A percentile compares a stretch with the other conserved stretches of the same genome.
phyloP scores from a whole-genome alignment of 35 echinoderm and acorn worm species.

The Ophiothrix spiculata region DNA sequence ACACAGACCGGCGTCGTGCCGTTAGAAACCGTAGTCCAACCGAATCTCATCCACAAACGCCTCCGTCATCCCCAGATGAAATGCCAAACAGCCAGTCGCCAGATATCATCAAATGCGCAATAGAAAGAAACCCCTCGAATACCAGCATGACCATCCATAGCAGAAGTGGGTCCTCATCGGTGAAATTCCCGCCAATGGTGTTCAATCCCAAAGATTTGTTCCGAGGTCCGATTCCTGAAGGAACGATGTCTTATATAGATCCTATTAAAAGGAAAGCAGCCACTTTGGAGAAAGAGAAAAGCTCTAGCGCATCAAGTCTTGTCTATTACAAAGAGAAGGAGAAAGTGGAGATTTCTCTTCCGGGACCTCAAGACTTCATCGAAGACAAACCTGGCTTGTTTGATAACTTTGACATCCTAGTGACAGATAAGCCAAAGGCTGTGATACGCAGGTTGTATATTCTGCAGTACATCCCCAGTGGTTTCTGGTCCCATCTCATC shows the following conservation, averaged over 20 bases:
- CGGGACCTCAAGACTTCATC: conserved; percentile 4
- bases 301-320: conserved; percentile 3
- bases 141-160: background rate
- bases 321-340: conserved; percentile 29
- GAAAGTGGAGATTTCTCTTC: conserved; percentile 46
- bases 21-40: background rate
- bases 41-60: background rate
- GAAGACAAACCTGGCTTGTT: conserved; percentile 5
- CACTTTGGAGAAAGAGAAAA: conserved; percentile 17
- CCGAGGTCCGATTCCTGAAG: background rate
- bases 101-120: background rate
- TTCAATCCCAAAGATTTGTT: background rate
- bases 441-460: conserved; percentile 84
- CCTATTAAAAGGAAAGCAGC: background rate
- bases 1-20: background rate
- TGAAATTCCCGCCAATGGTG: background rate
- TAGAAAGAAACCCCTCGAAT: background rate
- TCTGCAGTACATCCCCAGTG: conserved; percentile 97
- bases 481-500: conserved; percentile 94
- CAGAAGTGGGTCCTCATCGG: background rate
- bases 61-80: background rate
- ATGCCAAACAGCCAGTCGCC: background rate
- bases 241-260: background rate
- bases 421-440: conserved; percentile 48
- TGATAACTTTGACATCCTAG: conserved; percentile 56